Evolutionary conservation across 2,113 vertebrate genomes (phyloP).

Genomic region (Gracilinanus agilis): DNA sequence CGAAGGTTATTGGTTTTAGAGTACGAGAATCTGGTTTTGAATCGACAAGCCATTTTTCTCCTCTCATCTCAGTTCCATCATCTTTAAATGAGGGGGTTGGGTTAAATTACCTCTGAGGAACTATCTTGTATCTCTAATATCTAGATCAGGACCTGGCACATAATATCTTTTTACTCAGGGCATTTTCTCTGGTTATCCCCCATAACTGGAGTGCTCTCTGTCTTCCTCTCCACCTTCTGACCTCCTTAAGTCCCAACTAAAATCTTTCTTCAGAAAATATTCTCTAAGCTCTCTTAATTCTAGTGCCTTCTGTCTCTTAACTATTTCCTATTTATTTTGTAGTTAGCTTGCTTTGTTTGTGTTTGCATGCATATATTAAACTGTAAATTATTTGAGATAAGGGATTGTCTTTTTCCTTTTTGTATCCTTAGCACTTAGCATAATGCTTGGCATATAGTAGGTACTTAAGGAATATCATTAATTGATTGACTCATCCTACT

Average conservation of each 20-base stretch:
- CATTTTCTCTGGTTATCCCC: not conserved
- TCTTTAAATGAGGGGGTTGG: not conserved
- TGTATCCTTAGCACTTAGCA: not conserved
- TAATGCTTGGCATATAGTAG: not conserved
- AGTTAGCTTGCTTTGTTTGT: not conserved
- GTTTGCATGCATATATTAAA: not conserved
- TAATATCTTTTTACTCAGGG: not conserved
- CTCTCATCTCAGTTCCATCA: not conserved
- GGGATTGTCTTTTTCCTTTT: not conserved
- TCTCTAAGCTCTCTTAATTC: not conserved
- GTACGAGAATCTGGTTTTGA: not conserved
- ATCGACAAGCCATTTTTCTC: not conserved
- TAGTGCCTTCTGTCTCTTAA: not conserved
- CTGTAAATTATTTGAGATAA: not conserved
- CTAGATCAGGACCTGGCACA: not conserved
- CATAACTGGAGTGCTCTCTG: not conserved
- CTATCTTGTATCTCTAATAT: not conserved
- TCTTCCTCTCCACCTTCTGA: not conserved
- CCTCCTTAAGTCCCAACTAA: not conserved
- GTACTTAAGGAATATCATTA: not conserved
- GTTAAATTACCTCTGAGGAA: not conserved
- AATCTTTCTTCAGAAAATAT: not conserved
- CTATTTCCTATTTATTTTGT: not conserved
- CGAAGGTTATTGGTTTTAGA: not conserved
- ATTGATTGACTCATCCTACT: too few relatives aligned